A percentile compares a stretch with the other conserved stretches of the same genome.
These are phyloP conservation scores for Catotricha subobsoleta DNA, from an alignment of 2,888 invertebrate genomes.

Conservation along the genomic window DNA sequence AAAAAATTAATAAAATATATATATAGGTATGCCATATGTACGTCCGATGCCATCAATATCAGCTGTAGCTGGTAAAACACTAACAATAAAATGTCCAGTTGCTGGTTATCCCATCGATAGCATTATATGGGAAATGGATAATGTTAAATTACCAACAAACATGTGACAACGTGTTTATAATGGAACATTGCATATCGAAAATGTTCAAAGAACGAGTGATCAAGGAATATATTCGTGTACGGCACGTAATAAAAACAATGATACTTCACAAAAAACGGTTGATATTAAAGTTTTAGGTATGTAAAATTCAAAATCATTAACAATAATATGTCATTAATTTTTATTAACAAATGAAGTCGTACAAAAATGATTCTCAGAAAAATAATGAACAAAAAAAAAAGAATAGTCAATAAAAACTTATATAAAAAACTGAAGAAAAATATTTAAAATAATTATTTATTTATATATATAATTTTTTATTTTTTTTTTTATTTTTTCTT, in stretches of 20 bases:
- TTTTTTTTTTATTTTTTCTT: too few relatives aligned
- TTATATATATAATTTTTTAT: too few relatives aligned
- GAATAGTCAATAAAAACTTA: background rate
- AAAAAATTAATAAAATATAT: too few relatives aligned
- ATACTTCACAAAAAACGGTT: constrained; percentile 53
- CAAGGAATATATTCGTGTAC: constrained; percentile 83
- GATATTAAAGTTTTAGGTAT: constrained; percentile 54
- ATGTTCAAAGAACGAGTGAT: constrained; percentile 66
- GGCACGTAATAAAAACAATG: constrained; percentile 64
- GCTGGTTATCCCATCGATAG: constrained; percentile 75
- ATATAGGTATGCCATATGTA: constrained; percentile 62
- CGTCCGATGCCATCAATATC: constrained; percentile 70
- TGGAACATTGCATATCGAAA: constrained; percentile 67
- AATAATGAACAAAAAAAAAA: background rate
- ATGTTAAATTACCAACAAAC: constrained; percentile 59
- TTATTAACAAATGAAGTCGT: background rate
- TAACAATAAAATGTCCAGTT: constrained; percentile 74
- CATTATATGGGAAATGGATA: constrained; percentile 76
- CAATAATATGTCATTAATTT: constrained; percentile 1
- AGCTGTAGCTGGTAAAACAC: constrained; percentile 62
- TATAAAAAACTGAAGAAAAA: background rate
- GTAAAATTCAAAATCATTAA: constrained; percentile 12
- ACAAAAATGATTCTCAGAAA: background rate
- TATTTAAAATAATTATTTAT: background rate
- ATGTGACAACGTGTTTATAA: constrained; percentile 71